These are phyloP conservation scores for Asbolus verrucosus DNA, from an alignment of 1,140 invertebrate genomes.

Conservation along the genomic window DNA sequence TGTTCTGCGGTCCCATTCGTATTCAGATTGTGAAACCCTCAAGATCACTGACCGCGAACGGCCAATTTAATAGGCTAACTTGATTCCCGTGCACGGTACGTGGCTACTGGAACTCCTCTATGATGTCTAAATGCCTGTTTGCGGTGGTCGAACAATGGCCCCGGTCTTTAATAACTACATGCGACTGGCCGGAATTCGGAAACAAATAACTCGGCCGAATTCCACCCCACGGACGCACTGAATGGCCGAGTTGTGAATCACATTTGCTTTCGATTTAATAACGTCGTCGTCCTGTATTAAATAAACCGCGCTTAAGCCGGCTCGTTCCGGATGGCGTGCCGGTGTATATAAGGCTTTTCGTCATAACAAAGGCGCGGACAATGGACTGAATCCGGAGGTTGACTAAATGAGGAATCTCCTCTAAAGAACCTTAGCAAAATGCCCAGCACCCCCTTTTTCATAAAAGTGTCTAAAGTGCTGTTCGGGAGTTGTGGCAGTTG, in stretches of 20 bases:
- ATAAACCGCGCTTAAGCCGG: slow-evolving; percentile 19
- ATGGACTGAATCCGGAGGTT: too few relatives aligned
- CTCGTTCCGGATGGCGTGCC: not conserved
- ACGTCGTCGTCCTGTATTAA: slow-evolving; percentile 40
- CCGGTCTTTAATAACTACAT: slow-evolving; percentile 42
- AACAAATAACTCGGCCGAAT: slow-evolving; percentile 43
- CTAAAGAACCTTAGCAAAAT: too few relatives aligned
- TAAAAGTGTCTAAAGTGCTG: too few relatives aligned
- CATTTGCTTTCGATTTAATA: slow-evolving; percentile 43
- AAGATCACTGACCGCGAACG: slow-evolving; percentile 46
- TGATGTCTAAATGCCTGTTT: slow-evolving; percentile 47
- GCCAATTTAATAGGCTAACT: slow-evolving; percentile 45
- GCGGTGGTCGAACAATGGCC: slow-evolving; percentile 31
- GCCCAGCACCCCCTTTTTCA: too few relatives aligned
- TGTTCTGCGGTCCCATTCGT: slow-evolving; percentile 38
- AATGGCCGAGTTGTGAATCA: slow-evolving; percentile 37
- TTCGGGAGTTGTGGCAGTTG: too few relatives aligned
- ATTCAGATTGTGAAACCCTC: slow-evolving; percentile 46
- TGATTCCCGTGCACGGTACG: slow-evolving; percentile 30
- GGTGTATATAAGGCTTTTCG: not conserved
- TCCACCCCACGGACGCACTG: slow-evolving; percentile 2
- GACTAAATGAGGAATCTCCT: too few relatives aligned
- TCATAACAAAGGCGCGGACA: too few relatives aligned
- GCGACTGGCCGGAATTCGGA: slow-evolving; percentile 41
- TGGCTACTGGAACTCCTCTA: slow-evolving; percentile 36